Conservation (phyloP, 2,797 vertebrate species). For the Calcarius lapponicus region DNA sequence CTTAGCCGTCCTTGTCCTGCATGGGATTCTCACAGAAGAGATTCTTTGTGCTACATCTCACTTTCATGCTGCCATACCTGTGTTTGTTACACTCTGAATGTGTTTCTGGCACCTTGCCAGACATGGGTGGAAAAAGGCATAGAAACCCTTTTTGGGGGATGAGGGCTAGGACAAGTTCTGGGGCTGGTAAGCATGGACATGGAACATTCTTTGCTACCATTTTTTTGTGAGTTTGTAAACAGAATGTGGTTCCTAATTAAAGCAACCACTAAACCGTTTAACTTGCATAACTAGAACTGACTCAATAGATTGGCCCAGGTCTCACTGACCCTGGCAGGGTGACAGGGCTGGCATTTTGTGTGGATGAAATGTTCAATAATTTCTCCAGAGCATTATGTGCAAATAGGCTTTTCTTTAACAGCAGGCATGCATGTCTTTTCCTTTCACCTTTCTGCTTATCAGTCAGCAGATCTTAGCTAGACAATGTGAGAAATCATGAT, state of each 20-base stretch:
- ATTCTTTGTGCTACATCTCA: neutral
- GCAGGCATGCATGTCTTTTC: constrained; percentile 65
- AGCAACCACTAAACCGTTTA: constrained; percentile 58
- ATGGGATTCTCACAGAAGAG: neutral
- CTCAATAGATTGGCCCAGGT: constrained; percentile 52
- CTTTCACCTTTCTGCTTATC: constrained; percentile 59
- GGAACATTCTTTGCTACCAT: constrained; percentile 14
- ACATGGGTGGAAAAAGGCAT: neutral
- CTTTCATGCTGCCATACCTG: neutral
- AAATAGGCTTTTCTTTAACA: constrained; percentile 65
- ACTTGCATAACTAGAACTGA: constrained; percentile 53
- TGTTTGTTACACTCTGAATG: neutral
- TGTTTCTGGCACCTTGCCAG: neutral
- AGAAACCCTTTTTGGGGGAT: neutral
- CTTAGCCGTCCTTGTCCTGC: neutral
- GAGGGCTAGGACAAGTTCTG: neutral
- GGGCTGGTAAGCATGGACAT: neutral
- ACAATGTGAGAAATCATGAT: constrained; percentile 36
- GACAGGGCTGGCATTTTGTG: constrained; percentile 50
- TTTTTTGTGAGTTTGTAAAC: constrained; percentile 42
- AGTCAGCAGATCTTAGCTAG: constrained; percentile 25
- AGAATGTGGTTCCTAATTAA: constrained; percentile 50
- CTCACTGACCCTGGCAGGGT: constrained; percentile 65
- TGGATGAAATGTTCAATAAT: constrained; percentile 59
- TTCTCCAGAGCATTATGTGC: constrained; percentile 49